Base-by-base conservation (phyloP, 2,113 vertebrate species). In the Sciurus niger region DNA sequence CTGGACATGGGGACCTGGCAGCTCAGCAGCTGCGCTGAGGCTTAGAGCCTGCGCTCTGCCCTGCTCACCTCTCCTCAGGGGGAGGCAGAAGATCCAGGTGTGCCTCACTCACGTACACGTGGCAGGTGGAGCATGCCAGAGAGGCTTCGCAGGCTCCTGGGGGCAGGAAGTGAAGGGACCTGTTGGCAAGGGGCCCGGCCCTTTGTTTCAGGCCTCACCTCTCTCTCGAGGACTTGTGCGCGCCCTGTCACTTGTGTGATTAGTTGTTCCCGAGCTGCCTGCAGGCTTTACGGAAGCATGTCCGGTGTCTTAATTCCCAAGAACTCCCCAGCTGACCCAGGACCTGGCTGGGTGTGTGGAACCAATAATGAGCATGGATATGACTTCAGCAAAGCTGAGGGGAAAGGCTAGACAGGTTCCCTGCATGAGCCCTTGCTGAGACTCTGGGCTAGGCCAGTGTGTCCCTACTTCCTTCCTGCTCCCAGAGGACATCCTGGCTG, bases 141-240 rank as follows among this genome's bases (percentile, higher is more conserved):
- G 99, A 99, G 0, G 99, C 99, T 96, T 99, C 99, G 34, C 99
- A 99, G 77, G 99, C 99, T 40, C 99, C 99, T 99, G 63, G 46
- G 82, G 51, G 67, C 8, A 4, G 86, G 51, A 72, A 70, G 43
- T 3, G 79, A 79, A 18, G 53, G 40, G 60, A 13, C 0, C 11
- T 0, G 2, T 8, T 1, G 28, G 37, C 0, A 3, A 1, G 53
- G 65, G 43, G 43, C 78, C 28, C 40, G 37, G 78, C 24, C 40
- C 14, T 28, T 17, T 18, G 7, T 43, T 30, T 85, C 22, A 0
- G 16, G 16, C 30, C 76, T 48, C 67, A 11, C 1, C 9, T 34
- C 16, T 84, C 80, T 51, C 58, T 95, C 84, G 46, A 0, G 1
- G 48, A 40, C 34, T 65, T 34, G 13, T 5, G n/a, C 78, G 10